These are phyloP conservation scores for Naja naja DNA, from an alignment of 2,113 vertebrate genomes.

Conservation along the genomic window DNA sequence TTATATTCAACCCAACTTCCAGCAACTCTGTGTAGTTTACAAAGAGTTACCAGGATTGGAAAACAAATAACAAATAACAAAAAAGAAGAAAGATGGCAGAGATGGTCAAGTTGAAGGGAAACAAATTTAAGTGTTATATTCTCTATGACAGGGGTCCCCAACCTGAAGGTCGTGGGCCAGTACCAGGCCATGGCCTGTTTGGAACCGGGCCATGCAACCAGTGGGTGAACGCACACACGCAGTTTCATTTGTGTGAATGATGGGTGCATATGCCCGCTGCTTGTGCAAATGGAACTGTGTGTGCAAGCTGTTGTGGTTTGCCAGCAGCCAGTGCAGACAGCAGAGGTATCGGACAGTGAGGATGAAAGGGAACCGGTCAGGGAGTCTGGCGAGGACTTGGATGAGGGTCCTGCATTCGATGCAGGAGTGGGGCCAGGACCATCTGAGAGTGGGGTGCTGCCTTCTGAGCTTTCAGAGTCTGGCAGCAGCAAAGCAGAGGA, in stretches of 20 bases:
- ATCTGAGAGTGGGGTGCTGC: no score
- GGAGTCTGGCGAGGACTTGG: no score
- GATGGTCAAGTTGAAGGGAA: not conserved
- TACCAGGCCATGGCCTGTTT: not conserved
- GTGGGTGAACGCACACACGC: rapidly evolving
- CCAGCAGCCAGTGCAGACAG: no score
- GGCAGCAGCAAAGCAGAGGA: no score
- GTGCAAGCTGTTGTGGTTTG: not conserved
- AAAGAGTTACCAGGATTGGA: not conserved
- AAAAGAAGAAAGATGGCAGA: not conserved
- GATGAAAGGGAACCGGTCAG: no score
- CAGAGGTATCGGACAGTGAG: no score
- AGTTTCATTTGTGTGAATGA: not conserved
- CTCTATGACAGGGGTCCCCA: not conserved
- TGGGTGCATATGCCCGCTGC: not conserved
- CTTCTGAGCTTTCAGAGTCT: no score
- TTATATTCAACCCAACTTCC: not conserved
- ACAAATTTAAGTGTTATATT: not conserved
- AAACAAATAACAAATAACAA: not conserved
- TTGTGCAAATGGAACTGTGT: not conserved
- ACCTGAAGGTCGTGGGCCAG: not conserved
- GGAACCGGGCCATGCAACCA: not conserved
- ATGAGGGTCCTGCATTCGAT: no score
- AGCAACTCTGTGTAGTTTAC: not conserved
- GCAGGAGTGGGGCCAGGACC: no score